Conservation (phyloP, 2,113 vertebrate genomes). For the Hystrix brachyura region DNA sequence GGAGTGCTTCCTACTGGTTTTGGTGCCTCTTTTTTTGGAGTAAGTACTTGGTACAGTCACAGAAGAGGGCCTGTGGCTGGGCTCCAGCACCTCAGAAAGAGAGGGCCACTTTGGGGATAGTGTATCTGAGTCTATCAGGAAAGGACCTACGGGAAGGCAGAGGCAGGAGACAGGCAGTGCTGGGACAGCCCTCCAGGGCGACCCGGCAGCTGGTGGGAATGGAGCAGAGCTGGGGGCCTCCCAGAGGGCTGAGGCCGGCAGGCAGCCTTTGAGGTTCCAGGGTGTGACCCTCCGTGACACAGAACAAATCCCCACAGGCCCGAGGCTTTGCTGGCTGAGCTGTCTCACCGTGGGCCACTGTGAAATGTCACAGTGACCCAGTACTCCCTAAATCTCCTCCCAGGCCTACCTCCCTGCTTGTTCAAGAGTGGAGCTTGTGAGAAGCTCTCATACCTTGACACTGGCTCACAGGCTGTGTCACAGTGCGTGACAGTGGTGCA, state of each 20-base stretch:
- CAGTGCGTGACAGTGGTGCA: neutral
- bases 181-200: neutral
- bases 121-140: neutral
- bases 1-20: neutral
- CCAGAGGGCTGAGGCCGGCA: fast-evolving
- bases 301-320: neutral
- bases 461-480: neutral
- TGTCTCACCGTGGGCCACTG: neutral
- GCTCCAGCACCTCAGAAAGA: neutral
- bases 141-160: neutral
- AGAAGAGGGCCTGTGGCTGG: neutral
- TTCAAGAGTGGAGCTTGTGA: constrained; percentile 37
- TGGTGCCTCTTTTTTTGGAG: neutral
- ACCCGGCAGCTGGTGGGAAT: neutral
- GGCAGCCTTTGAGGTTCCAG: neutral
- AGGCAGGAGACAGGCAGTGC: neutral
- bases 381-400: constrained; percentile 68
- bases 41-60: neutral
- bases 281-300: neutral
- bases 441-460: neutral
- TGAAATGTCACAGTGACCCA: constrained; percentile 73
- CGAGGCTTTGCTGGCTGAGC: neutral
- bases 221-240: neutral
- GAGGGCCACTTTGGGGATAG: neutral
- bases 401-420: constrained; percentile 59